Evolutionary conservation across 1,140 invertebrate genomes (phyloP).

Genomic region (Tetragonula clypearis): DNA sequence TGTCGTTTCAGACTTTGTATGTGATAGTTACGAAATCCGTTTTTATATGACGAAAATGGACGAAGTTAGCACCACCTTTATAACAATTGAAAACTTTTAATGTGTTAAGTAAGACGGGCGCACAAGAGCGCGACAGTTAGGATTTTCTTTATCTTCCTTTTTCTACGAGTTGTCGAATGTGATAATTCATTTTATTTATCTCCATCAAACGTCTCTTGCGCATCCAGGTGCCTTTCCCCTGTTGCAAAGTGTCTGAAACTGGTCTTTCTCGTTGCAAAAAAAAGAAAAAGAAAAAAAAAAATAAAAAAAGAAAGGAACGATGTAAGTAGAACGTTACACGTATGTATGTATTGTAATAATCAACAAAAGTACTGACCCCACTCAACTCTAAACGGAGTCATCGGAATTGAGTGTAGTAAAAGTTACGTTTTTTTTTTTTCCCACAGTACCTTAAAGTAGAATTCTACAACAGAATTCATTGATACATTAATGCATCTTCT

Average conservation of each 20-base stretch:
- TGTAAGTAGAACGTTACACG: background rate
- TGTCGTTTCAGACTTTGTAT: constrained; percentile 51
- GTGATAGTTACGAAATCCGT: constrained; percentile 42
- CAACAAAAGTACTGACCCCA: constrained; percentile 67
- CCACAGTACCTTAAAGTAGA: constrained; percentile 38
- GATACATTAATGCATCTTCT: constrained; percentile 36
- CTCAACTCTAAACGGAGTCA: constrained; percentile 64
- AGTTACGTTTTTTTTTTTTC: constrained; percentile 22
- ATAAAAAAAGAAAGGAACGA: background rate
- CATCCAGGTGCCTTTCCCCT: constrained; percentile 69
- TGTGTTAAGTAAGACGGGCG: constrained; percentile 71
- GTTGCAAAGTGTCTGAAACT: constrained; percentile 38
- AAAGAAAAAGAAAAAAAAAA: too few species aligned
- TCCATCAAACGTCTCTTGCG: constrained; percentile 66
- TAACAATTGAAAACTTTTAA: constrained; percentile 60
- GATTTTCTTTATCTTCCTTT: constrained; percentile 61
- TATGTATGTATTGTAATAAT: constrained; percentile 18
- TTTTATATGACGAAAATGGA: constrained; percentile 49
- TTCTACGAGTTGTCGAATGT: constrained; percentile 55
- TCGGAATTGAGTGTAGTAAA: constrained; percentile 72
- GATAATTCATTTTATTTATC: constrained; percentile 71
- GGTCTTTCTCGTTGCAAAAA: constrained; percentile 11
- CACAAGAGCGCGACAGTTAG: constrained; percentile 71
- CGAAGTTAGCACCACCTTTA: constrained; percentile 48
- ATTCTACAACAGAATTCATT: constrained; percentile 13